These are phyloP conservation scores for Rhynchophorus ferrugineus DNA, from an alignment of 1,140 invertebrate species.

Conservation along the genomic window DNA sequence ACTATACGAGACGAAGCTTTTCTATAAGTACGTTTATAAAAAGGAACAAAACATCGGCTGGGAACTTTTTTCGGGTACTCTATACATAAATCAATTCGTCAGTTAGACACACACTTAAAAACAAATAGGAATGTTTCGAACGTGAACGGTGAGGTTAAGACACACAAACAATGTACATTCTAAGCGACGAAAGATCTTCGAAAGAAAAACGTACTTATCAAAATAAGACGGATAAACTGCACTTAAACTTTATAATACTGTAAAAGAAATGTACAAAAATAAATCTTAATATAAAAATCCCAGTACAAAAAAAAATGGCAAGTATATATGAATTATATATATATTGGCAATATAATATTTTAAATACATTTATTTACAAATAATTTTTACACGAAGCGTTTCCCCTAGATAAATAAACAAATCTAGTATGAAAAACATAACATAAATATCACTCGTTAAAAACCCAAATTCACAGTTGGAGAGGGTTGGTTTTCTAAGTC, in stretches of 20 bases:
- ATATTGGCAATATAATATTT: constrained; percentile 21
- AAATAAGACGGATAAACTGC: constrained; percentile 6
- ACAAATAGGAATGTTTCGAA: constrained; percentile 16
- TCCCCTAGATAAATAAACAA: background rate
- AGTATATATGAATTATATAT: constrained; percentile 19
- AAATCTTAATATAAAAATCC: constrained; percentile 15
- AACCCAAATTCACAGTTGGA: background rate
- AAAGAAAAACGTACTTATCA: constrained; percentile 8
- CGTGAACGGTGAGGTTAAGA: background rate
- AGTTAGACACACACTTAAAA: background rate
- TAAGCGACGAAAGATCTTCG: background rate
- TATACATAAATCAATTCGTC: background rate
- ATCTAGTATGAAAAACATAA: constrained; percentile 5
- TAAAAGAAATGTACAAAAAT: constrained; percentile 29
- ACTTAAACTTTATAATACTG: constrained; percentile 24
- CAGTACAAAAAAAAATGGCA: constrained; percentile 26
- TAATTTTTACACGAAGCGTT: constrained; percentile 21
- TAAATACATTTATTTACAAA: constrained; percentile 23
- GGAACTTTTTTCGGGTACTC: background rate
- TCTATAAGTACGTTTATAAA: constrained; percentile 27
- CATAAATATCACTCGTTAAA: background rate
- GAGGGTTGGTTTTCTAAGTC: no score
- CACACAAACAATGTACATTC: background rate
- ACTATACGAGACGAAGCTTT: constrained; percentile 21
- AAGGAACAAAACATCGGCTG: constrained; percentile 17